Percentiles rank a stretch among this genome's conserved stretches.
Conservation (phyloP, 2,113 vertebrate genomes). For the Chaenocephalus aceratus region DNA sequence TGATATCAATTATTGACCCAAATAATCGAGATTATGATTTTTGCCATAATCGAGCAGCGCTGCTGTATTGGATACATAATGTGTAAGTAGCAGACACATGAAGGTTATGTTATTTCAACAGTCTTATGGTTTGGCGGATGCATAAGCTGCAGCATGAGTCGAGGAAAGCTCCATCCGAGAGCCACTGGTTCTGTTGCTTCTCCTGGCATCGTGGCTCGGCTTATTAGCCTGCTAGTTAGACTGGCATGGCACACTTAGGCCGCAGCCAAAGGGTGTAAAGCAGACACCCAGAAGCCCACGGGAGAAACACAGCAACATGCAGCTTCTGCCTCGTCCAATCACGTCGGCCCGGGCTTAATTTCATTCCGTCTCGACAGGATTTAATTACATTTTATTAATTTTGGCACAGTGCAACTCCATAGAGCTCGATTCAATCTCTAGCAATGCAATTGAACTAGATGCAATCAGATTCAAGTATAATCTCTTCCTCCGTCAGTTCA, state of each 20-base stretch:
- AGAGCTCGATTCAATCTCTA: constrained; percentile 69
- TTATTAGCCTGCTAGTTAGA: constrained; percentile 72
- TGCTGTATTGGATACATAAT: too few species aligned
- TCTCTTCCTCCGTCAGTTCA: constrained; percentile 33
- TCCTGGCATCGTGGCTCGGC: constrained; percentile 60
- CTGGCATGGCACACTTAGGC: constrained; percentile 57
- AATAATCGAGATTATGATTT: too few species aligned
- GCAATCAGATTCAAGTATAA: constrained; percentile 74
- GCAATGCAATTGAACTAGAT: constrained; percentile 72
- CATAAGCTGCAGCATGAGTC: constrained; percentile 2
- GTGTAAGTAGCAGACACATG: too few species aligned
- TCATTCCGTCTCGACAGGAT: constrained; percentile 72
- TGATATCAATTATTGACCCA: too few species aligned
- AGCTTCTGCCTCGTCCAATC: constrained; percentile 75
- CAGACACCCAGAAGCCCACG: constrained; percentile 39
- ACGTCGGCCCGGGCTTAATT: constrained; percentile 66
- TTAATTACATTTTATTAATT: constrained; percentile 81
- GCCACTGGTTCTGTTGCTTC: constrained; percentile 52
- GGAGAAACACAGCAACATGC: constrained; percentile 45
- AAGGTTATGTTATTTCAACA: too few species aligned
- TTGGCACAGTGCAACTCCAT: constrained; percentile 71
- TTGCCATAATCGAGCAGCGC: too few species aligned
- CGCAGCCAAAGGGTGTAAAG: constrained; percentile 65
- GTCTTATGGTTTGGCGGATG: too few species aligned
- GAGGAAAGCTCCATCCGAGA: constrained; percentile 19